These are phyloP conservation scores for Ardeotis arabs DNA, from an alignment of 2,113 vertebrate genomes.

Conservation along the genomic window DNA sequence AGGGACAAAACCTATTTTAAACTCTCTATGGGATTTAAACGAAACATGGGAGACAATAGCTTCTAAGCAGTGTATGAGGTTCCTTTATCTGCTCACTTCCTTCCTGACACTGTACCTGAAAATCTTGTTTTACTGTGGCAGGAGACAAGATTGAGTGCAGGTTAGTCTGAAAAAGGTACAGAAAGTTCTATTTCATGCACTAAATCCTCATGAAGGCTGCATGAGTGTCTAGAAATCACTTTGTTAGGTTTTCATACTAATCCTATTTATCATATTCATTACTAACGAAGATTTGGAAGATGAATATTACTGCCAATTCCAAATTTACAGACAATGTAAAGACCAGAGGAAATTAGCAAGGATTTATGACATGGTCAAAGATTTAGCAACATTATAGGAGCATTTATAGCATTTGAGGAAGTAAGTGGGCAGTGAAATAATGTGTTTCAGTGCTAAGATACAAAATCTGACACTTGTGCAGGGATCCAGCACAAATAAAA, in stretches of 20 bases:
- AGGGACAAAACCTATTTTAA: neutral
- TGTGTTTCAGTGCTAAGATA: neutral
- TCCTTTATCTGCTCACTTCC: neutral
- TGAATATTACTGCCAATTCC: neutral
- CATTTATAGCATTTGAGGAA: neutral
- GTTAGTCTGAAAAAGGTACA: neutral
- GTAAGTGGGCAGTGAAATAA: neutral
- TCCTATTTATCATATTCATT: neutral
- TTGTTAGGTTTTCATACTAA: neutral
- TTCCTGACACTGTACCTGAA: neutral
- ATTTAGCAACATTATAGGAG: neutral
- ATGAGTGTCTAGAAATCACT: neutral
- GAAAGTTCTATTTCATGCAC: neutral
- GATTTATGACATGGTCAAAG: neutral
- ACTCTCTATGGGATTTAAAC: neutral
- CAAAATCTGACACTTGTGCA: neutral
- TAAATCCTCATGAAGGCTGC: neutral
- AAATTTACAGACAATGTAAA: conserved; percentile 8
- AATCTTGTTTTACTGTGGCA: neutral
- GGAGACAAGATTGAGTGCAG: neutral
- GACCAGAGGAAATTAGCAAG: neutral
- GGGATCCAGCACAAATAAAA: neutral
- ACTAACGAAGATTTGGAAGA: neutral
- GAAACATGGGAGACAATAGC: neutral
- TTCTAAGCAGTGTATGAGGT: neutral